Conservation (phyloP, 2,888 invertebrate genomes). For the Sisyra terminalis region DNA sequence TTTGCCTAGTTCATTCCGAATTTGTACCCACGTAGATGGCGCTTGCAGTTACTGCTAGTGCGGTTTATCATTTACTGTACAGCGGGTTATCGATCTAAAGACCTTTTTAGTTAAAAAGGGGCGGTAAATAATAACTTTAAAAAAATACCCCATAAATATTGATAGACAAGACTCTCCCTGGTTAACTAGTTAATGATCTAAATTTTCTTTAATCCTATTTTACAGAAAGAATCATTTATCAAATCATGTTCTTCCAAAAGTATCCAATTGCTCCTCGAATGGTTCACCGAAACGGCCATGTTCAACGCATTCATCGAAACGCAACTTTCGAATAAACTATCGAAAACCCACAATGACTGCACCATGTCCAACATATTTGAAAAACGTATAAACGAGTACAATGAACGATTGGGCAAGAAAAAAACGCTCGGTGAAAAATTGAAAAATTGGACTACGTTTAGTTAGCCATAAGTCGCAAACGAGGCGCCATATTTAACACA, state of each 20-base stretch:
- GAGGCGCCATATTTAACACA: no score
- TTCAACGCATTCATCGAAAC: constrained; percentile 55
- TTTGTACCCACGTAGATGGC: no score
- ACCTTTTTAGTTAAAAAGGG: no score
- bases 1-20: no score
- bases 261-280: constrained; percentile 59
- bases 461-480: neutral
- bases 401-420: constrained; percentile 9
- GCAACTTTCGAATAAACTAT: constrained; percentile 13
- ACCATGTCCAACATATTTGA: constrained; percentile 22
- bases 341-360: constrained; percentile 14
- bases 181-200: neutral
- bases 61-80: no score
- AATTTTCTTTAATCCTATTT: constrained; percentile 14
- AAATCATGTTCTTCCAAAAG: constrained; percentile 40
- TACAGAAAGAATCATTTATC: constrained; percentile 57
- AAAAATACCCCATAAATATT: constrained; percentile 5
- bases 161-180: constrained; percentile 1
- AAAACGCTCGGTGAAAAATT: constrained; percentile 5
- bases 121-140: no score
- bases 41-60: no score
- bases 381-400: constrained; percentile 23
- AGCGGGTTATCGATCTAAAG: no score
- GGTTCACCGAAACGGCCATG: constrained; percentile 81
- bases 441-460: constrained; percentile 5